phyloP scores from a whole-genome alignment of 2,888 invertebrate species.

The Ethmia dodecea region DNA sequence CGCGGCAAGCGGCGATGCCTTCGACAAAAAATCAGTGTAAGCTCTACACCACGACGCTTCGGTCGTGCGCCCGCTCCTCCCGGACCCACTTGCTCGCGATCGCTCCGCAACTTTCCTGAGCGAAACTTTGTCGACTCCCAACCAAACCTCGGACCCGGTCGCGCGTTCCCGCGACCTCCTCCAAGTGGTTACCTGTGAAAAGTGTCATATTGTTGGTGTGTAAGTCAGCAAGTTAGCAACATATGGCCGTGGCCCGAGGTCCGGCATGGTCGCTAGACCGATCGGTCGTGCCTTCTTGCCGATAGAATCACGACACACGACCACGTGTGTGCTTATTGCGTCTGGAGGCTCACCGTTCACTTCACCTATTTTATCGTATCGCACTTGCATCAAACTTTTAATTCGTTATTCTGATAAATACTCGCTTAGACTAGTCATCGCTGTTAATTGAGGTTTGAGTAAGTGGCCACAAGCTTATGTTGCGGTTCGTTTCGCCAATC shows the following conservation, averaged over 20 bases:
- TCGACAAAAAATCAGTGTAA: conserved; percentile 75
- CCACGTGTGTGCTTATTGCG: conserved; percentile 60
- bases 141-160: neutral
- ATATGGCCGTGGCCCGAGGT: conserved; percentile 66
- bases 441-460: no score
- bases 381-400: conserved; percentile 48
- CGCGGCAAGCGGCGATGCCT: conserved; percentile 64
- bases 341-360: conserved; percentile 70
- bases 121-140: conserved; percentile 23
- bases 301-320: conserved; percentile 59
- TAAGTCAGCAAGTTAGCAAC: conserved; percentile 65
- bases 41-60: conserved; percentile 58
- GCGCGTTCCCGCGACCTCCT: neutral
- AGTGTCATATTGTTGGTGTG: conserved; percentile 57
- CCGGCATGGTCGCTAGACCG: conserved; percentile 36
- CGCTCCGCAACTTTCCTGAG: conserved; percentile 28
- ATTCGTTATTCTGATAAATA: no score
- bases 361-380: conserved; percentile 60
- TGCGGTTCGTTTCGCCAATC: no score
- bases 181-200: conserved; percentile 40
- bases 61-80: conserved; percentile 54
- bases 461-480: no score
- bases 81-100: conserved; percentile 25
- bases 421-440: conserved; percentile 36
- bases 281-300: conserved; percentile 42